A percentile compares a stretch with the other conserved stretches of the same genome.
phyloP scores from a whole-genome alignment of 2,797 vertebrate species.

The Acomys russatus region DNA sequence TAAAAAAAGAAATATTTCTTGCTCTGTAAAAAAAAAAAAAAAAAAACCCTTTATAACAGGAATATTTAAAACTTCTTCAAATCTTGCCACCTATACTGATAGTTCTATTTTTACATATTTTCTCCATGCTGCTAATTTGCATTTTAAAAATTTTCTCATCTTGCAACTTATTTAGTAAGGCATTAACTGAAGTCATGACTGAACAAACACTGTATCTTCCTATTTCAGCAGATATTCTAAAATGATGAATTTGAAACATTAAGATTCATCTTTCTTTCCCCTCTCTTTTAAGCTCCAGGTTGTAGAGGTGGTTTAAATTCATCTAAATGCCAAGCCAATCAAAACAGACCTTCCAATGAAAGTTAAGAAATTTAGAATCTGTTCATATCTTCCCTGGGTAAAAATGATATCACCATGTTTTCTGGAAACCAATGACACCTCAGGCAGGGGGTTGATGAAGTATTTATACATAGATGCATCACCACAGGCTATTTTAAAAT shows the following conservation, averaged over 20 bases:
- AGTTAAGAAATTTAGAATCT: background rate
- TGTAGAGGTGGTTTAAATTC: conserved; percentile 24
- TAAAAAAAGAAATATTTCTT: background rate
- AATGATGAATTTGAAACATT: background rate
- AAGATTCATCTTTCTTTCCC: background rate
- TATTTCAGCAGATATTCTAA: conserved; percentile 17
- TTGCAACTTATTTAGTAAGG: background rate
- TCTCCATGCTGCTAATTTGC: background rate
- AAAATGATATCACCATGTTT: background rate
- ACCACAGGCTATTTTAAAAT: background rate
- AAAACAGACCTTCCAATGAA: background rate
- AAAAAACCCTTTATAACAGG: background rate
- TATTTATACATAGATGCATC: background rate
- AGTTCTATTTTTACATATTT: background rate
- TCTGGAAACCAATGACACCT: background rate
- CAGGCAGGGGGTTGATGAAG: background rate
- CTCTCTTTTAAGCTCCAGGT: background rate
- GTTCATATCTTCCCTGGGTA: background rate
- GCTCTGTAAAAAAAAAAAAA: background rate
- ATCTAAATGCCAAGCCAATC: background rate
- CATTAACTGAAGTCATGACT: background rate
- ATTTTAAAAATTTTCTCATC: background rate
- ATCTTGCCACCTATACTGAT: background rate
- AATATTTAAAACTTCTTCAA: conserved; percentile 2
- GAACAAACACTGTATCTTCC: background rate